Base-by-base conservation (phyloP, 2,888 invertebrate genomes). In the Cylindroiulus punctatus region DNA sequence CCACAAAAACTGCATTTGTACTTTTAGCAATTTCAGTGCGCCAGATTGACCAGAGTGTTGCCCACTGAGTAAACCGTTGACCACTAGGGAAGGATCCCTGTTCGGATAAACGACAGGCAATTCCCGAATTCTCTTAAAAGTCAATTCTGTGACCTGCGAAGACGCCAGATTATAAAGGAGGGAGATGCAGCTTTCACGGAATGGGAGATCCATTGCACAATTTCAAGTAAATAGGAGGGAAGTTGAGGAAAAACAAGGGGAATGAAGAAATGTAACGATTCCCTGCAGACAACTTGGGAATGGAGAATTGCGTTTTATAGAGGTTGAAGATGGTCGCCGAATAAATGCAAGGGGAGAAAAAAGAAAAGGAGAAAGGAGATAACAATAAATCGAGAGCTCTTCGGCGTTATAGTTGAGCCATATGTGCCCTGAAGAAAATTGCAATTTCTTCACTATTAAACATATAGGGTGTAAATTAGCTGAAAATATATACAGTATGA, bases 191-290 rank as follows among this genome's bases (percentile, higher is more conserved):
- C 65, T 65, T n/a, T 65, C 26, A 65, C 65, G 65, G 65, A 65
- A 65, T 65, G 76, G 76, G 30, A 76, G 76, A 76, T 17, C 30
- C 30, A 76, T 12, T 32, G 76, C 76, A 76, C 76, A 76, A 76
- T 76, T 76, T 76, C 76, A 76, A 76, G 76, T 76, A 76, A 76
- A 76, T 76, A 76, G 30, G 76, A 30, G 76, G 30, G 32, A 76
- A 76, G 76, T 76, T 76, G 76, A 30, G 76, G 76, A 76, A 76
- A 76, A 76, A 76, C 76, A 76, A 76, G 76, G 76, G 76, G 22
- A 26, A 76, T 76, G 76, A 76, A 76, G 76, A 76, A 76, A 76
- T 76, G 76, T 76, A 76, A 76, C 76, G 76, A 76, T 76, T 76
- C 76, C 76, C 76, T 76, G 17, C 76, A 76, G 76, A 76, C 76